These are phyloP conservation scores for Ctenomys sociabilis DNA, from an alignment of 2,113 vertebrate species.

Conservation along the genomic window DNA sequence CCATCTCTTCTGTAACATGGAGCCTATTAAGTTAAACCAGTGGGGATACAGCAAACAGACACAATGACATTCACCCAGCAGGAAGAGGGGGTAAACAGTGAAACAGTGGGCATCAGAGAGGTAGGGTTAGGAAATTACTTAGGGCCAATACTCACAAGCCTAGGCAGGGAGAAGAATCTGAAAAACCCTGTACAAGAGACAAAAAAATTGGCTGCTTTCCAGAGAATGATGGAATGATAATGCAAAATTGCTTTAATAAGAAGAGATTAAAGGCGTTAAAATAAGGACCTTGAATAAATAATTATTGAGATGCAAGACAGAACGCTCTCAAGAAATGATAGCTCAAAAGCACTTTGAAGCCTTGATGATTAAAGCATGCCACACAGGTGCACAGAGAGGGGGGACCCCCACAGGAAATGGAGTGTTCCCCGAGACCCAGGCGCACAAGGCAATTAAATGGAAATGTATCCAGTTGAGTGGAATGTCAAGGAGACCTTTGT, in stretches of 20 bases:
- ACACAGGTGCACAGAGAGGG: slow-evolving; percentile 66
- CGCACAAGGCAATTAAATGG: slow-evolving; percentile 27
- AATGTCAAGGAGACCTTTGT: slow-evolving; percentile 49
- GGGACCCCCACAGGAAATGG: slow-evolving; percentile 14
- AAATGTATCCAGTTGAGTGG: slow-evolving; percentile 42
- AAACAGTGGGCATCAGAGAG: background rate
- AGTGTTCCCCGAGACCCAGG: slow-evolving; percentile 41
- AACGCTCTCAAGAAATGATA: slow-evolving; percentile 60
- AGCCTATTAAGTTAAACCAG: background rate
- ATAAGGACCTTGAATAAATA: slow-evolving; percentile 70
- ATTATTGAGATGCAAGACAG: slow-evolving; percentile 73
- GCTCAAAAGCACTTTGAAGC: slow-evolving; percentile 61
- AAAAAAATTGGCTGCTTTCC: slow-evolving; percentile 56
- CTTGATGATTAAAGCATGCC: slow-evolving; percentile 33
- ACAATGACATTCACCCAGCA: background rate
- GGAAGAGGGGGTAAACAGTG: background rate
- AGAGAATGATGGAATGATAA: slow-evolving; percentile 55
- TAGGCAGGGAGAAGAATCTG: background rate
- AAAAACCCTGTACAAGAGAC: slow-evolving; percentile 53
- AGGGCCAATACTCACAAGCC: background rate
- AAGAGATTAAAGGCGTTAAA: slow-evolving; percentile 77
- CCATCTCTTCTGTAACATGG: background rate
- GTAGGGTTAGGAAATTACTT: background rate
- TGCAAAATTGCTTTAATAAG: slow-evolving; percentile 67
- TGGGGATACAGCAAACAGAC: background rate